These are phyloP conservation scores for Rhabdornis inornatus DNA, from an alignment of 2,113 vertebrate species.

Conservation along the genomic window DNA sequence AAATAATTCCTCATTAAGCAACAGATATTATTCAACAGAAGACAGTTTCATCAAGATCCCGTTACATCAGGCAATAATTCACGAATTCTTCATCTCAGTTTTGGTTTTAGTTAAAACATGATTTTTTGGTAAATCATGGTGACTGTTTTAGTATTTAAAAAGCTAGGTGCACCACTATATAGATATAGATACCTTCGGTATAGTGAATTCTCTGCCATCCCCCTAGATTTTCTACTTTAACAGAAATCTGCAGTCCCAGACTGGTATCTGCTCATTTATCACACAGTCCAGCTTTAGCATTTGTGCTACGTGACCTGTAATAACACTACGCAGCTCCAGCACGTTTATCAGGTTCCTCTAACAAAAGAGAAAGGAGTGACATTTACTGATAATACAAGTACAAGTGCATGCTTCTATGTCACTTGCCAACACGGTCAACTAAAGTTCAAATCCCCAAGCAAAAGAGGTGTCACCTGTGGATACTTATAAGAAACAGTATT, in stretches of 20 bases:
- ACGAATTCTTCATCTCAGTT: neutral
- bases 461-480: neutral
- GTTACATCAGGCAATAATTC: neutral
- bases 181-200: neutral
- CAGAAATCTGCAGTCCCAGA: neutral
- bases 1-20: neutral
- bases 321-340: neutral
- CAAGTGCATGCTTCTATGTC: neutral
- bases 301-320: constrained; percentile 19
- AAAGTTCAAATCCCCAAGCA: neutral
- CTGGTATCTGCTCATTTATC: neutral
- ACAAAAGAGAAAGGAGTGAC: neutral
- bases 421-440: neutral
- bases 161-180: neutral
- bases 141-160: neutral
- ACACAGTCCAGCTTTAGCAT: constrained; percentile 1
- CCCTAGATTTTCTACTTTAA: neutral
- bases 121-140: neutral
- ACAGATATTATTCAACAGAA: neutral
- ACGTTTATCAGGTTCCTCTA: constrained; percentile 26
- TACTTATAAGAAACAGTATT: neutral
- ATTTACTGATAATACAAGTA: constrained; percentile 24
- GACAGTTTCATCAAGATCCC: neutral
- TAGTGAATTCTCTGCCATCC: neutral
- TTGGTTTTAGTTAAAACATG: neutral